Base-by-base conservation (phyloP, 2,888 invertebrate genomes). In the Coleophora deauratella region DNA sequence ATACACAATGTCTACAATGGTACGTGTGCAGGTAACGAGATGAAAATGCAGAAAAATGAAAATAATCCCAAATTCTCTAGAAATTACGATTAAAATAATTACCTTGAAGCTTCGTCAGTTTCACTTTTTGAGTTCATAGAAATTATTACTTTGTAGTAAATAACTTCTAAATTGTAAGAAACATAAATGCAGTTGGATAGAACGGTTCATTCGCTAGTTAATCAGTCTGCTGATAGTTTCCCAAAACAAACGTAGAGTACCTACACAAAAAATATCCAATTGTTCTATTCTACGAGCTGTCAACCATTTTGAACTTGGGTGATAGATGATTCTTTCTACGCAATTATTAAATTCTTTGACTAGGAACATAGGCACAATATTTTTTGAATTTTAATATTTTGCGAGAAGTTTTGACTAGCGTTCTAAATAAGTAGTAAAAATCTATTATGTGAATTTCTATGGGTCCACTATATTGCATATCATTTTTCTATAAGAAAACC, bases 51-150 rank as follows among this genome's bases (percentile, higher is more conserved):
- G 8, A 33, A 31, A 27, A 27, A 10, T 32, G 21, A 21, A 28
- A 36, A 28, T 38, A 33, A 15, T 9, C 32, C 38, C 42, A 41
- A 40, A 33, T 27, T 35, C 15, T 21, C 12, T 13, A n/a, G 39
- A 40, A 38, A 36, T 31, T 30, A 38, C n/a, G 21, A 40, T 32
- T 41, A 45, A 44, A 37, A 43, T 55, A 63, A 59, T 79, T 81
- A 86, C 86, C 86, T 86, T 82, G 86, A 85, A 86, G 86, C 86
- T 84, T 84, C 86, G 84, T 80, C 86, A 75, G 78, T 72, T 74
- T 84, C 79, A 72, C 84, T 80, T 76, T 82, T 81, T 55, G 86
- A 73, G 86, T 82, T 86, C 86, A 86, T 86, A 85, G 86, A 86
- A 86, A 80, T 66, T 62, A 64, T 65, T 74, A 61, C 62, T 73